Evolutionary conservation across 2,888 invertebrate species (phyloP).

Genomic region (Tiliacea aurago): DNA sequence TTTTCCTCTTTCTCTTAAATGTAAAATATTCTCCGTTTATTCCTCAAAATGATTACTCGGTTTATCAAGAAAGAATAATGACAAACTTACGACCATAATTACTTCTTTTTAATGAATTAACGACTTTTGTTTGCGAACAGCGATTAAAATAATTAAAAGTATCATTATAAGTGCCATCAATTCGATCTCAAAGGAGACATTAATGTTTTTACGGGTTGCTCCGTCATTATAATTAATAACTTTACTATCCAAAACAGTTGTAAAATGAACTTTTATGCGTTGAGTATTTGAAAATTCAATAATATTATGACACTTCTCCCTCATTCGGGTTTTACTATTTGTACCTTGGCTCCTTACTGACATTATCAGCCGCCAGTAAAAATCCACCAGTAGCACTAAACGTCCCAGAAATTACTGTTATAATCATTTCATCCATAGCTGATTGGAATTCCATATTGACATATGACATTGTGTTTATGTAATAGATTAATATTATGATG

Average conservation of each 20-base stretch:
- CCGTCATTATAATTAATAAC: constrained; percentile 81
- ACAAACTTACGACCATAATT: constrained; percentile 75
- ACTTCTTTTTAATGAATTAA: constrained; percentile 88
- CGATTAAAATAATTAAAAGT: constrained; percentile 90
- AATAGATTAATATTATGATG: background rate
- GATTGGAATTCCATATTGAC: no score
- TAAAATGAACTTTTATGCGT: constrained; percentile 66
- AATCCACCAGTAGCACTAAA: background rate
- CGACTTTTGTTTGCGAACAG: constrained; percentile 86
- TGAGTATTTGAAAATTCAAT: constrained; percentile 46
- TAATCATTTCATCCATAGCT: background rate
- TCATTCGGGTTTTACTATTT: no score
- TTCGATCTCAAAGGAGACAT: constrained; percentile 87
- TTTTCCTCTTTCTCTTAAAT: constrained; percentile 16
- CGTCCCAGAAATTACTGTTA: background rate
- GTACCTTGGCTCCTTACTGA: no score
- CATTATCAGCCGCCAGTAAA: background rate
- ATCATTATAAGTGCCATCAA: constrained; percentile 89
- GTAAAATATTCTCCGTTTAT: constrained; percentile 25
- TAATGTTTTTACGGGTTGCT: constrained; percentile 85
- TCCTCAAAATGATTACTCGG: constrained; percentile 44
- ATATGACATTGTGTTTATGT: background rate
- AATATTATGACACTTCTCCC: background rate
- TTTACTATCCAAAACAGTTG: constrained; percentile 78
- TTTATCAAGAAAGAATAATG: constrained; percentile 68